Conservation (phyloP, 2,797 vertebrate genomes). For the Chaetophractus vellerosus region DNA sequence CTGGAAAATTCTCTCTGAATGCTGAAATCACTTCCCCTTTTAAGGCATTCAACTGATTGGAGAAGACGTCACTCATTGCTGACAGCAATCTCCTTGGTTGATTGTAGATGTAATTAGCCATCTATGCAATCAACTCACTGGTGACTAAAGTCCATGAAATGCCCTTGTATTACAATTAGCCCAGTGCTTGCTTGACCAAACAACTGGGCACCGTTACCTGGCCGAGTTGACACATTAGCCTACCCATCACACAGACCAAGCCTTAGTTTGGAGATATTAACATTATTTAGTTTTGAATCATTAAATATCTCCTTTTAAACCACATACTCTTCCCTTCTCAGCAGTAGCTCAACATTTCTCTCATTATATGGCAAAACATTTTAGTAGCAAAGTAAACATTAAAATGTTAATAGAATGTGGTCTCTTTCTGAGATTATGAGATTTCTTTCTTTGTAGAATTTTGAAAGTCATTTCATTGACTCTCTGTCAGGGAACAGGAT, state of each 20-base stretch:
- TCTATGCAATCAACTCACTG: no score
- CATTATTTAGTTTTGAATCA: not conserved
- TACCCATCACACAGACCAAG: not conserved
- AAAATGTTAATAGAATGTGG: conserved; percentile 19
- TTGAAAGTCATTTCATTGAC: not conserved
- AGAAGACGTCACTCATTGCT: no score
- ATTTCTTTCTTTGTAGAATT: not conserved
- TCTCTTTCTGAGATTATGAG: not conserved
- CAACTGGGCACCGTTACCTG: no score
- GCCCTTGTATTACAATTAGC: no score
- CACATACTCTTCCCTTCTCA: not conserved
- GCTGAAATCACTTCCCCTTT: no score
- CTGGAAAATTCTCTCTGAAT: no score
- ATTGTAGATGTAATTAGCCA: no score
- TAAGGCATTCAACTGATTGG: no score
- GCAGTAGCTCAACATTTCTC: not conserved
- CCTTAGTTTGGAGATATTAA: not conserved
- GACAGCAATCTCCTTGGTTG: no score
- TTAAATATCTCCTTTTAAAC: not conserved
- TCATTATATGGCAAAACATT: not conserved
- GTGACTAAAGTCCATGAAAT: no score
- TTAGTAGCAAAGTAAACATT: not conserved
- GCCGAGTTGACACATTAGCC: no score
- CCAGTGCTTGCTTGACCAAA: no score
- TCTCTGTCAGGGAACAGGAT: not conserved